Conservation (phyloP, 2,888 invertebrate species). For the Eremobia ochroleuca region DNA sequence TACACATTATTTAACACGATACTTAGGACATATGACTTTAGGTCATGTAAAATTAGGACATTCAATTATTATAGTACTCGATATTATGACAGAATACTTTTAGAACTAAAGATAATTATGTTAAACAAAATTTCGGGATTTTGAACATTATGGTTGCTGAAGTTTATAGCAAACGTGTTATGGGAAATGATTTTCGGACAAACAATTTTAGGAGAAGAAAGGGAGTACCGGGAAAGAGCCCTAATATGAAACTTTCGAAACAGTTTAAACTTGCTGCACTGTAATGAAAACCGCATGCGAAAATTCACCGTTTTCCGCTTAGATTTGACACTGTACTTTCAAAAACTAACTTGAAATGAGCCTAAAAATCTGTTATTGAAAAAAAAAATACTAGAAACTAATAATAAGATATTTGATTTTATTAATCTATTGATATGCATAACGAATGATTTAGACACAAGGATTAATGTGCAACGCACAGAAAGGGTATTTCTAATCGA, state of each 20-base stretch:
- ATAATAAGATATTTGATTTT: neutral
- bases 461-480: neutral
- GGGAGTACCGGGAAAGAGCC: too few relatives aligned
- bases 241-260: neutral
- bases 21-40: too few relatives aligned
- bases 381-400: neutral
- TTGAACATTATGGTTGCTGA: too few relatives aligned
- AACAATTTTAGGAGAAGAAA: too few relatives aligned
- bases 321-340: neutral
- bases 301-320: neutral
- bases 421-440: neutral
- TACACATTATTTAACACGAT: too few relatives aligned
- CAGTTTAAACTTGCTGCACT: neutral
- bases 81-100: too few relatives aligned
- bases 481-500: slow-evolving; percentile 15
- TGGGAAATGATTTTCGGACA: too few relatives aligned
- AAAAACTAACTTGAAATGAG: neutral
- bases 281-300: neutral
- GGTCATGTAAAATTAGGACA: too few relatives aligned
- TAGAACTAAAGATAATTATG: too few relatives aligned
- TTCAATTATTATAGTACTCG: too few relatives aligned
- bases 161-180: too few relatives aligned
- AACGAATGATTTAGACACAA: neutral
- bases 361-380: neutral
- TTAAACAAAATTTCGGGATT: too few relatives aligned